Conservation (phyloP, 1,140 invertebrate species). For the Drosophila setifemur region DNA sequence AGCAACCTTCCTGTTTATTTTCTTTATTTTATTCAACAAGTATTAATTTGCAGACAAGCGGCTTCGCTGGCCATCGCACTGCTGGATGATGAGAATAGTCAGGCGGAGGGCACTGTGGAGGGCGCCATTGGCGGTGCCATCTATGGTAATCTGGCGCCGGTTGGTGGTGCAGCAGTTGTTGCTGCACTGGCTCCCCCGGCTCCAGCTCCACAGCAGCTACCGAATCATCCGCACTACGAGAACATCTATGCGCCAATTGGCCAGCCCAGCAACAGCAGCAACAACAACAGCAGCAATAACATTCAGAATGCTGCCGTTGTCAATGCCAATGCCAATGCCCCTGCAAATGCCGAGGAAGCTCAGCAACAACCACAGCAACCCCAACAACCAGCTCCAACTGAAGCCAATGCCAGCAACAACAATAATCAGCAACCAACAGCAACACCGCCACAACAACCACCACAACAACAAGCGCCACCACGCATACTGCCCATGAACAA, state of each 20-base stretch:
- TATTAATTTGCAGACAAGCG: constrained; percentile 59
- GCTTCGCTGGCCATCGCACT: constrained; percentile 75
- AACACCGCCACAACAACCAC: not conserved
- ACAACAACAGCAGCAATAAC: constrained; percentile 39
- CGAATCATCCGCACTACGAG: constrained; percentile 82
- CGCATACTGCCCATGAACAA: constrained; percentile 64
- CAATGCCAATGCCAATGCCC: constrained; percentile 65
- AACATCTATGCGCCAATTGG: constrained; percentile 83
- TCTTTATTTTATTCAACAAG: too few relatives aligned
- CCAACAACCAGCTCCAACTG: constrained; percentile 45
- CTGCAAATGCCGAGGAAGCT: constrained; percentile 68
- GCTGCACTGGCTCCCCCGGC: constrained; percentile 21
- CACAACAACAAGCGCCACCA: constrained; percentile 36
- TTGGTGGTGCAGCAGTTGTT: constrained; percentile 28
- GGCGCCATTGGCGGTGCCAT: constrained; percentile 83
- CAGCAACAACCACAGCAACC: constrained; percentile 33
- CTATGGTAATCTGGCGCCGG: constrained; percentile 51
- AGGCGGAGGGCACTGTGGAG: constrained; percentile 82
- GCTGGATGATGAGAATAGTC: constrained; percentile 83
- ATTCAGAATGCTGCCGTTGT: constrained; percentile 47
- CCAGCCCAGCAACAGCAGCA: constrained; percentile 69
- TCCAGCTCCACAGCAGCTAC: constrained; percentile 38
- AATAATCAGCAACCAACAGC: constrained; percentile 19
- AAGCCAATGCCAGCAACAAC: constrained; percentile 44
- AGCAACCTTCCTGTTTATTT: too few relatives aligned